Conservation (phyloP, 2,797 vertebrate genomes). For the Chelon labrosus region DNA sequence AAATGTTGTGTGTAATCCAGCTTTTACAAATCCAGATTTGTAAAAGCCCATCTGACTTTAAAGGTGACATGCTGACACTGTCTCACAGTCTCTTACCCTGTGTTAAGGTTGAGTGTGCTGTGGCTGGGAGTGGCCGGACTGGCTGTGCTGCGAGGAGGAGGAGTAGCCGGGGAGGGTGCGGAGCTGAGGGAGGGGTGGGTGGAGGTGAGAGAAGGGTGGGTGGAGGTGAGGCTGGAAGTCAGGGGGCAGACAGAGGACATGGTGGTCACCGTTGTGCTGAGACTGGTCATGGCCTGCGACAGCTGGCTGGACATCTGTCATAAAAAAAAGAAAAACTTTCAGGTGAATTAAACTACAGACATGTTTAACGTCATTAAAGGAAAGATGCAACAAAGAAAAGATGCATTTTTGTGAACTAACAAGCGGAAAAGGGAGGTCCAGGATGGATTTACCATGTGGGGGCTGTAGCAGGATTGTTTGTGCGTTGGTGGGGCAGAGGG, state of each 20-base stretch:
- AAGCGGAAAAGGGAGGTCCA: not conserved
- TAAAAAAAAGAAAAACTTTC: conserved; percentile 40
- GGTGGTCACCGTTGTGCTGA: conserved; percentile 94
- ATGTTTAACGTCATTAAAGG: not conserved
- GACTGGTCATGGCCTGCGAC: conserved; percentile 91
- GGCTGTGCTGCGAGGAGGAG: conserved; percentile 89
- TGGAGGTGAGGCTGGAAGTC: conserved; percentile 88
- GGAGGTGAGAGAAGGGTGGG: conserved; percentile 83
- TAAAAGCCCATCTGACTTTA: not conserved
- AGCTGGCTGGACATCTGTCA: conserved; percentile 85
- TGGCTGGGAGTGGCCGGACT: conserved; percentile 91
- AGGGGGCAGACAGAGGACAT: conserved; percentile 90
- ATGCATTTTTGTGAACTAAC: not conserved
- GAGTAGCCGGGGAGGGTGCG: conserved; percentile 88
- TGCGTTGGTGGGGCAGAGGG: conserved; percentile 79
- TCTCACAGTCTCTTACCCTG: conserved; percentile 90
- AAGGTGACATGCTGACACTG: not conserved
- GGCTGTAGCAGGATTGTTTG: conserved; percentile 91
- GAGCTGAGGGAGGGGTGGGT: conserved; percentile 85
- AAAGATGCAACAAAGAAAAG: not conserved
- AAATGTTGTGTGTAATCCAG: not conserved
- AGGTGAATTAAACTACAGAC: not conserved
- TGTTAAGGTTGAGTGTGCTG: conserved; percentile 89
- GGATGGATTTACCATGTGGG: conserved; percentile 86
- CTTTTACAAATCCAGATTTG: too few species aligned